These are phyloP conservation scores for Bombycilla garrulus DNA, from an alignment of 2,113 vertebrate species.

Conservation along the genomic window DNA sequence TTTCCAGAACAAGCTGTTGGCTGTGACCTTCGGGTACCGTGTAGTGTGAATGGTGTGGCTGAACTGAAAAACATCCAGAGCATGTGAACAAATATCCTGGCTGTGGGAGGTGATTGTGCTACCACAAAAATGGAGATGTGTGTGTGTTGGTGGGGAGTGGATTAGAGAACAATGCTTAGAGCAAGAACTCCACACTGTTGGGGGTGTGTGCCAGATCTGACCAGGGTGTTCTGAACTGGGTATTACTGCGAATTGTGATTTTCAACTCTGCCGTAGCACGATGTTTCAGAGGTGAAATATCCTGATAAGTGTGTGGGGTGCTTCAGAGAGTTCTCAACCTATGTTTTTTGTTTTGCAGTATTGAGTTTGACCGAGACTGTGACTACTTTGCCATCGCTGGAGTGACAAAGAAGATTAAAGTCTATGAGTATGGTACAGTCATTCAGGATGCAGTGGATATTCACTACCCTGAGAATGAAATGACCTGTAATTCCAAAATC, in stretches of 20 bases:
- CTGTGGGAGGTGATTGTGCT: not conserved
- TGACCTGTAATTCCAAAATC: conserved; percentile 99
- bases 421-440: conserved; percentile 98
- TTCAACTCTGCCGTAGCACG: not conserved
- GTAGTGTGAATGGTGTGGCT: not conserved
- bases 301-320: not conserved
- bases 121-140: not conserved
- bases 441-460: conserved; percentile 99
- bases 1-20: not conserved
- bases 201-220: not conserved
- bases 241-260: not conserved
- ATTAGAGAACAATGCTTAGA: not conserved
- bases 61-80: not conserved
- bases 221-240: not conserved
- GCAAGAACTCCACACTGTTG: not conserved
- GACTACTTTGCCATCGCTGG: conserved; percentile 99
- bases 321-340: not conserved
- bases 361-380: conserved; percentile 99
- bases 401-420: conserved; percentile 99
- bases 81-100: not conserved
- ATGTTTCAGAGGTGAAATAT: not conserved
- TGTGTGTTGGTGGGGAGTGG: not conserved
- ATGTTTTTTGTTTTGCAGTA: conserved; percentile 74
- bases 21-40: not conserved
- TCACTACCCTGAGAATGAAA: conserved; percentile 98